A percentile compares a stretch with the other conserved stretches of the same genome.
Evolutionary conservation across 2,113 vertebrate genomes (phyloP).

Genomic region (Crotalus horridus): DNA sequence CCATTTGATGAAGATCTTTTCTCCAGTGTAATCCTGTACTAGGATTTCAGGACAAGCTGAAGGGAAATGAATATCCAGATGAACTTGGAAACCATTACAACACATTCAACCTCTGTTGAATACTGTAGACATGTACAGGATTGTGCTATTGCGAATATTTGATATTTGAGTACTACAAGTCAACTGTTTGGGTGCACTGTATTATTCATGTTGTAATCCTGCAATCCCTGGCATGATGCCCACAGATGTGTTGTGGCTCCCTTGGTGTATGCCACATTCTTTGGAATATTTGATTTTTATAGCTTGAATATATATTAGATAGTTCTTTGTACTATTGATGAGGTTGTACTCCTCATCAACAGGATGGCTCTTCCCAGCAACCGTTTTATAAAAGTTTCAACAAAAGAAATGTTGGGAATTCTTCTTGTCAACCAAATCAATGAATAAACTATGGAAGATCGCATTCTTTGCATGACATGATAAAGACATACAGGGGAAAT

Average conservation of each 20-base stretch:
- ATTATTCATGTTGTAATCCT: background rate
- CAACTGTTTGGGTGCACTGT: background rate
- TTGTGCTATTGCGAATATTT: background rate
- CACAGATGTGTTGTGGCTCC: background rate
- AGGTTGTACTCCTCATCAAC: background rate
- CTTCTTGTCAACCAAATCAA: background rate
- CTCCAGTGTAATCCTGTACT: background rate
- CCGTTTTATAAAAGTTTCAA: background rate
- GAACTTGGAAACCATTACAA: background rate
- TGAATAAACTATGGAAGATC: background rate
- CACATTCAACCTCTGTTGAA: background rate
- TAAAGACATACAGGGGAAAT: background rate
- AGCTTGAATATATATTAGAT: background rate
- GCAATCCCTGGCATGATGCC: background rate
- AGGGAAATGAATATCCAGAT: background rate
- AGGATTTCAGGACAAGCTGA: background rate
- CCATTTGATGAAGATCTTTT: background rate
- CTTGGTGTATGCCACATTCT: background rate
- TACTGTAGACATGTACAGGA: background rate
- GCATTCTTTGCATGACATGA: background rate
- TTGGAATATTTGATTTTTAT: background rate
- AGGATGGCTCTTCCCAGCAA: background rate
- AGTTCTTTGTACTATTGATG: background rate
- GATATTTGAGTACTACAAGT: background rate
- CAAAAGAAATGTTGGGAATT: background rate